phyloP scores from a whole-genome alignment of 2,888 invertebrate genomes.

The Athalia rosae region DNA sequence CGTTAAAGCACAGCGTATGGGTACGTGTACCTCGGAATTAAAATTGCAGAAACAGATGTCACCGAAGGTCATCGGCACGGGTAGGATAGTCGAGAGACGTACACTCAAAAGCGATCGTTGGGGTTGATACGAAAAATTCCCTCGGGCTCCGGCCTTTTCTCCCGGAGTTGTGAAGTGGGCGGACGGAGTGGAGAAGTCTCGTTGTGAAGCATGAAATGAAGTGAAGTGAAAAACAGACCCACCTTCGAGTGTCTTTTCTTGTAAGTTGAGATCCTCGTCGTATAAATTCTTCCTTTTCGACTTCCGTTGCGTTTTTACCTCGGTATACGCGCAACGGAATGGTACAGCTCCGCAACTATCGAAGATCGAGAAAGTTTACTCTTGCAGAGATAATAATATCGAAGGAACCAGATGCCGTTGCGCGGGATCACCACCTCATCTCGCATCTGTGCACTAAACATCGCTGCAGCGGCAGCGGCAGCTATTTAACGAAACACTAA shows the following conservation, averaged over 20 bases:
- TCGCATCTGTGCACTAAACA: slow-evolving; percentile 27
- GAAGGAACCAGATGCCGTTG: slow-evolving; percentile 1
- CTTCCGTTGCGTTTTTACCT: slow-evolving; percentile 17
- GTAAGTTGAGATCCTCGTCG: slow-evolving; percentile 31
- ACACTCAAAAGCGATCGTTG: too few relatives aligned
- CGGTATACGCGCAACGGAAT: neutral
- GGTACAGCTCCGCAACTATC: slow-evolving; percentile 3
- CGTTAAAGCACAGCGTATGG: neutral
- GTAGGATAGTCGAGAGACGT: too few relatives aligned
- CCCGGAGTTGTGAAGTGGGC: neutral
- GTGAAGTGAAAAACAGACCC: slow-evolving; percentile 38
- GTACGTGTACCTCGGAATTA: neutral
- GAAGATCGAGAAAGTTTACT: neutral
- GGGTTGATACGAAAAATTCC: neutral
- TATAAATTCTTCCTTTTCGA: slow-evolving; percentile 21
- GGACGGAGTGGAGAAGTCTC: slow-evolving; percentile 8
- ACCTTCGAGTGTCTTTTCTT: slow-evolving; percentile 24
- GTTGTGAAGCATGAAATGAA: slow-evolving; percentile 4
- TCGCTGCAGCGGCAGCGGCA: neutral
- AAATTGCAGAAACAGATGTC: neutral
- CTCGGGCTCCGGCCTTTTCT: neutral
- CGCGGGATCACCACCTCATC: neutral
- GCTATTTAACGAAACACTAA: neutral
- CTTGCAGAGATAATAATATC: too few relatives aligned
- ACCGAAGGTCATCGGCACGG: too few relatives aligned